A percentile compares a stretch with the other conserved stretches of the same genome.
phyloP scores from a whole-genome alignment of 2,888 invertebrate species.

The Callyntrura sp. region DNA sequence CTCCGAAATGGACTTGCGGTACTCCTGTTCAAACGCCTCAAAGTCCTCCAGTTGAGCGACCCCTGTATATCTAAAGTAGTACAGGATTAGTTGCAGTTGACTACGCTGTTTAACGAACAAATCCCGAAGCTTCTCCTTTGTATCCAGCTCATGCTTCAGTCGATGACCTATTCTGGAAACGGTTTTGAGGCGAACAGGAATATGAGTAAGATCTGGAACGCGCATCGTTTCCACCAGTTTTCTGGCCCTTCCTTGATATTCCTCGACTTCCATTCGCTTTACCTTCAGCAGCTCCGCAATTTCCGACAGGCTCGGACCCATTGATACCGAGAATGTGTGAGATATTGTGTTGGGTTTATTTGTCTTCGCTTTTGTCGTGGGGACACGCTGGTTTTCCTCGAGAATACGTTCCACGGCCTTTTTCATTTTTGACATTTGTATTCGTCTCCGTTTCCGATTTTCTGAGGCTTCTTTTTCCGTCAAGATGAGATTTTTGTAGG shows the following conservation, averaged over 20 bases:
- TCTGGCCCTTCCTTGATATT: slow-evolving; percentile 79
- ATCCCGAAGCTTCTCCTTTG: slow-evolving; percentile 80
- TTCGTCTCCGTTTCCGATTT: slow-evolving; percentile 80
- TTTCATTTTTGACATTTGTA: slow-evolving; percentile 83
- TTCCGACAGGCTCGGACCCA: slow-evolving; percentile 50
- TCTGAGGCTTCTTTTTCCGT: slow-evolving; percentile 82
- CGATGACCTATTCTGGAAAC: slow-evolving; percentile 79
- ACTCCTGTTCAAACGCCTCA: slow-evolving; percentile 52
- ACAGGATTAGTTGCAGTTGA: slow-evolving; percentile 80
- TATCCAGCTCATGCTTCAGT: slow-evolving; percentile 76
- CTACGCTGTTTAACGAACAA: slow-evolving; percentile 79
- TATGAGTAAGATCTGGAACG: slow-evolving; percentile 82
- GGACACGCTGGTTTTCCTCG: slow-evolving; percentile 79
- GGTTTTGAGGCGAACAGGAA: slow-evolving; percentile 80
- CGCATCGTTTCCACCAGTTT: slow-evolving; percentile 82
- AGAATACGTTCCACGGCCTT: slow-evolving; percentile 82
- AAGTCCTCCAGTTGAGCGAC: slow-evolving; percentile 75
- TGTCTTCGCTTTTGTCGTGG: slow-evolving; percentile 61
- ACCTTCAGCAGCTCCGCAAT: slow-evolving; percentile 59
- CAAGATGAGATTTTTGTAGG: slow-evolving; percentile 78
- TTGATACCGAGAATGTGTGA: background rate
- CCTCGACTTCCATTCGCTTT: slow-evolving; percentile 81
- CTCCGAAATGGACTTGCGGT: slow-evolving; percentile 67
- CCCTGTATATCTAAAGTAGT: slow-evolving; percentile 82
- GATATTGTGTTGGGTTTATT: slow-evolving; percentile 19